Percentiles rank a stretch among this genome's conserved stretches.
Evolutionary conservation across 2,797 vertebrate species (phyloP).

Genomic region (Sebastes vulpes): DNA sequence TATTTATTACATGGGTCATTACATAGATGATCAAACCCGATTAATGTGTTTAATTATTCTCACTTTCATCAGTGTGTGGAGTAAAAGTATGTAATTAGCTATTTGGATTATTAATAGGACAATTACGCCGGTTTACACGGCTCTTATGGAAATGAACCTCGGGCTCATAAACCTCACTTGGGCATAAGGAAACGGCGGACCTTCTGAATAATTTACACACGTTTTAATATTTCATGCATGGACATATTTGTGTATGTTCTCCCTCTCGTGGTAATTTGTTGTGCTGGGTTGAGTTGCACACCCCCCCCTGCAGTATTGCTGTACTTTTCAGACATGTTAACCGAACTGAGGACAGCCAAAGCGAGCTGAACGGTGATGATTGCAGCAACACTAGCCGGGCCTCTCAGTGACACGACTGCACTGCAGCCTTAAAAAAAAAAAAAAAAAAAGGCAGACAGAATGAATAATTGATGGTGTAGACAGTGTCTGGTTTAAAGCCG

Average conservation of each 20-base stretch:
- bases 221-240: slow-evolving; percentile 83
- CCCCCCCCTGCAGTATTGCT: slow-evolving; percentile 30
- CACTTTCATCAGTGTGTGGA: slow-evolving; percentile 59
- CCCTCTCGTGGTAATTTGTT: slow-evolving; percentile 64
- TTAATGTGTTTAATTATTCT: slow-evolving; percentile 78
- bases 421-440: slow-evolving; percentile 13
- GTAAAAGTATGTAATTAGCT: slow-evolving; percentile 79
- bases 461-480: slow-evolving; percentile 74
- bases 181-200: slow-evolving; percentile 62
- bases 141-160: slow-evolving; percentile 81
- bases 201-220: slow-evolving; percentile 81
- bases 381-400: slow-evolving; percentile 5
- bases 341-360: slow-evolving; percentile 19
- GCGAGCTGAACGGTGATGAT: slow-evolving; percentile 27
- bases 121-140: slow-evolving; percentile 70
- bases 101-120: slow-evolving; percentile 84
- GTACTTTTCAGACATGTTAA: slow-evolving; percentile 36
- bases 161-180: slow-evolving; percentile 65
- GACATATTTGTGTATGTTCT: slow-evolving; percentile 75
- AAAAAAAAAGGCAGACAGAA: not conserved
- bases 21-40: slow-evolving; percentile 73
- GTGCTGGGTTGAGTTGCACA: slow-evolving; percentile 29
- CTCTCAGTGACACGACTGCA: slow-evolving; percentile 30
- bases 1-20: slow-evolving; percentile 74
- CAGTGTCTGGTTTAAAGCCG: slow-evolving; percentile 60